Base-by-base conservation (phyloP, 2,888 invertebrate genomes). In the Athripsodes cinereus region DNA sequence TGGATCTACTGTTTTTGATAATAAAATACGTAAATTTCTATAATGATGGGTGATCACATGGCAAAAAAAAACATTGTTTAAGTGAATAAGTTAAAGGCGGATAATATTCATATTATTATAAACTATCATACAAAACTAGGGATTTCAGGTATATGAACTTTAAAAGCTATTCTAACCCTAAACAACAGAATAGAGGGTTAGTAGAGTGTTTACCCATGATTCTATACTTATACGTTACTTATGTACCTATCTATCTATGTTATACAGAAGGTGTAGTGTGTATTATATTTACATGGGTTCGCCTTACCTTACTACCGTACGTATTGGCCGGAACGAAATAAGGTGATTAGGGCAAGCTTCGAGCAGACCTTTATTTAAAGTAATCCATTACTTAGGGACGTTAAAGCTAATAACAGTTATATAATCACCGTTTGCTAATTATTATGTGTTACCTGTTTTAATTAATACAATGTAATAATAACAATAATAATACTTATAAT, bases 181-280 rank as follows among this genome's bases (percentile, higher is more conserved):
- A 46, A 26, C 53, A 53, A 59, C 53, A 22, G 56, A 53, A 53
- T 52, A 46, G 52, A 52, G 55, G 31, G 47, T 53, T 53, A 56
- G 48, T 10, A 26, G n/a, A n/a, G 10, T 26, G 10, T 10, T 26
- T 10, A 10, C 26, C 26, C 26, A 26, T 26, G 10, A 26, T 26
- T 26, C 5, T 26, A 26, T 3, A 26, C 3, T 26, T 6, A 10
- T 6, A 26, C 3, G 5, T 6, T 26, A 26, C 5, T 26, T 26
- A 26, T 3, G 10, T 26, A 26, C 26, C 26, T 26, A 3, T 10
- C 26, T 26, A 26, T 10, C 26, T 26, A 10, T 26, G 26, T n/a
- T n/a, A n/a, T n/a, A n/a, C n/a, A n/a, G n/a, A n/a, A n/a, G n/a
- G n/a, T n/a, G n/a, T n/a, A n/a, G n/a, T n/a, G n/a, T n/a, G n/a